These are phyloP conservation scores for Clepsis dumicolana DNA, from an alignment of 2,888 invertebrate genomes.

Conservation along the genomic window DNA sequence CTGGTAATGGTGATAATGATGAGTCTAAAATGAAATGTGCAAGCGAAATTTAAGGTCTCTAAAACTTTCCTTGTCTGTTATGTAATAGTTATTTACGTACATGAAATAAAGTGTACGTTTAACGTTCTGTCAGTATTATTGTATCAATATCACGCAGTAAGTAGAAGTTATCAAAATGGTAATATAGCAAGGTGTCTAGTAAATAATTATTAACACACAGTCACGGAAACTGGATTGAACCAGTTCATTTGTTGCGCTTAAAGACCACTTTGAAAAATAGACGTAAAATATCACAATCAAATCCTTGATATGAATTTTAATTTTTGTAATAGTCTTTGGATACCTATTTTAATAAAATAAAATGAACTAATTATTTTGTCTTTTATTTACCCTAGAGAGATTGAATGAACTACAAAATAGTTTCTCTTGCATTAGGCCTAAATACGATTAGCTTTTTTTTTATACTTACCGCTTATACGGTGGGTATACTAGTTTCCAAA, in stretches of 20 bases:
- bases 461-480: too few relatives aligned
- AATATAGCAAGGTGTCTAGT: slow-evolving; percentile 53
- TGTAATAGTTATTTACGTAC: slow-evolving; percentile 6
- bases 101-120: slow-evolving; percentile 13
- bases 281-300: slow-evolving; percentile 54
- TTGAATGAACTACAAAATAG: too few relatives aligned
- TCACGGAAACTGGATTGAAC: slow-evolving; percentile 21
- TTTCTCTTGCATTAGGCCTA: too few relatives aligned
- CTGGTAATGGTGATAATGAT: too few relatives aligned
- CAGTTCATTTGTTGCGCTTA: slow-evolving; percentile 59
- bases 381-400: slow-evolving; percentile 47
- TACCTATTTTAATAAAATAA: slow-evolving; percentile 84
- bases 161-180: slow-evolving; percentile 16
- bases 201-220: slow-evolving; percentile 26
- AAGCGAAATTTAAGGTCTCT: neutral
- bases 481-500: too few relatives aligned
- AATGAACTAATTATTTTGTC: slow-evolving; percentile 60
- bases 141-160: neutral
- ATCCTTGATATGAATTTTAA: slow-evolving; percentile 64
- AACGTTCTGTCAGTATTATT: neutral
- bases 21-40: neutral
- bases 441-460: too few relatives aligned
- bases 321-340: slow-evolving; percentile 81
- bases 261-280: slow-evolving; percentile 45
- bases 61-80: neutral